Evolutionary conservation across 2,888 invertebrate species (phyloP), one percentile per base, ranked within the genome.

Genomic region (Tubulanus polymorphus): DNA sequence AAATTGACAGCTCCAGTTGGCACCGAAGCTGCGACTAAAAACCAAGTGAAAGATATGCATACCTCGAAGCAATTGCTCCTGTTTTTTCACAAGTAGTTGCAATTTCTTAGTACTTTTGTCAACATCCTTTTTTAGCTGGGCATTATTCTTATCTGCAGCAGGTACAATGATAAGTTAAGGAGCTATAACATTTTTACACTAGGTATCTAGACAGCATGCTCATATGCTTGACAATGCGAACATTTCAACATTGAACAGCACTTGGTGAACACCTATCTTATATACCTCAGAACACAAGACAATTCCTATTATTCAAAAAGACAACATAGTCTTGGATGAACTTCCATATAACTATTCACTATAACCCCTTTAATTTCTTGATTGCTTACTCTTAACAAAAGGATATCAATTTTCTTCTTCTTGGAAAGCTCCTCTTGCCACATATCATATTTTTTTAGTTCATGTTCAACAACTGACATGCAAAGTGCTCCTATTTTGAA

Each of bases 391-490:
- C n/a, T 32, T 32, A 8, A 30, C 26, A 41, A 66, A 70, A 73
- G 71, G 70, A 71, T 72, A 77, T 74, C 60, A 52, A 69, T 56
- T 61, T 67, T 71, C 57, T 69, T 71, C 59, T 80, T 80, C 53
- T 74, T 76, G 48, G 73, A 68, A 10, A 80, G 65, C 55, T 83
- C 82, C 35, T 78, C 76, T 37, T 71, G 88, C 94, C 95, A 95
- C 67, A 91, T 88, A 69, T 93, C 93, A 81, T 93, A 93, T 62
- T 96, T 86, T 68, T 89, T 88, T 52, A 97, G 82, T 80, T 99
- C 97, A 81, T 90, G 91, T 74, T 96, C 95, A 63, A 97, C 87
- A 53, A 97, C 90, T 79, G 93, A 93, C 89, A 99, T 92, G 74
- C 93, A 93, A 56, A 97, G 83, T 1, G 96, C 95, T 48, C 96